Conservation (phyloP, 1,140 invertebrate genomes). For the Cardiocondyla obscurior region DNA sequence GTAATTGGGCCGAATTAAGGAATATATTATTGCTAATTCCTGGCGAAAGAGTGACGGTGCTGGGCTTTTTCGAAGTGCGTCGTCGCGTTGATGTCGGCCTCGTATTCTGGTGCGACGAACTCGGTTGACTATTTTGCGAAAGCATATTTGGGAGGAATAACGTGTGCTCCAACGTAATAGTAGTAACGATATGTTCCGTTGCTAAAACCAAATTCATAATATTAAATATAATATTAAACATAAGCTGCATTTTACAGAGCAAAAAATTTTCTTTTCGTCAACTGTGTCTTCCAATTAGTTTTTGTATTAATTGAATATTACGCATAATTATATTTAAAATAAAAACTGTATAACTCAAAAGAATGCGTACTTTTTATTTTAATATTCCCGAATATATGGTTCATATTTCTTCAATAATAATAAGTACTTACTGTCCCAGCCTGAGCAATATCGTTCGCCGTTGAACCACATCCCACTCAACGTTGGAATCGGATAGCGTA, state of each 20-base stretch:
- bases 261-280: background rate
- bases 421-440: conserved; percentile 63
- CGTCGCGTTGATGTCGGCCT: background rate
- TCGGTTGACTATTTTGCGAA: background rate
- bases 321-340: background rate
- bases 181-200: conserved; percentile 71
- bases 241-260: background rate
- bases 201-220: conserved; percentile 61
- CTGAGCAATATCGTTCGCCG: conserved; percentile 70
- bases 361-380: background rate
- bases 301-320: background rate
- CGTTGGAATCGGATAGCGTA: conserved; percentile 73
- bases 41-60: background rate
- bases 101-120: background rate
- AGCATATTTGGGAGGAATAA: conserved; percentile 69
- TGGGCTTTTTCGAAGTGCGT: background rate
- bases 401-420: background rate
- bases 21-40: background rate
- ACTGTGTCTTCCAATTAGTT: background rate
- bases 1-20: background rate
- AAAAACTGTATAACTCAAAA: background rate
- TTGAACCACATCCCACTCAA: conserved; percentile 77
- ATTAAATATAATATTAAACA: no score
- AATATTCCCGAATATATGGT: background rate
- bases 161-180: conserved; percentile 77